Conservation (phyloP, 2,113 vertebrate genomes). For the Vulpes ferrilata region DNA sequence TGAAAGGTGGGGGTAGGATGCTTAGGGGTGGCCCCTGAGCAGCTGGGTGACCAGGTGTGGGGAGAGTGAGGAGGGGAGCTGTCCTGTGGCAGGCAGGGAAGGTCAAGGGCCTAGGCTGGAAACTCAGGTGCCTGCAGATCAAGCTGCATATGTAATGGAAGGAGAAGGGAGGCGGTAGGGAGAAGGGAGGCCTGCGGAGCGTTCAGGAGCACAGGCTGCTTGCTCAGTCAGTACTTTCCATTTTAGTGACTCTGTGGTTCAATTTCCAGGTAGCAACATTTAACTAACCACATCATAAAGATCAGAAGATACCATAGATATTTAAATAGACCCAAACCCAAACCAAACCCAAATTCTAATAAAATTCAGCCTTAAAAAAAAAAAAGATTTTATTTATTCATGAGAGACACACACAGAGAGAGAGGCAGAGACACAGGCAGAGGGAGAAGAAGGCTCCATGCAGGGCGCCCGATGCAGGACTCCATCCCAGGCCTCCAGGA, state of each 20-base stretch:
- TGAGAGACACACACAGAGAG: no score
- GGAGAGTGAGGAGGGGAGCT: background rate
- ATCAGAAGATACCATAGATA: background rate
- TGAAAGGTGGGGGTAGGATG: no score
- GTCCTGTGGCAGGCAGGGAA: background rate
- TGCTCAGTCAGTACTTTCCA: background rate
- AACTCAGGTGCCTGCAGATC: background rate
- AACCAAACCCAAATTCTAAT: background rate
- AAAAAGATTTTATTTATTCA: no score
- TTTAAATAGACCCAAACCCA: background rate
- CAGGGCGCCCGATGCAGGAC: no score
- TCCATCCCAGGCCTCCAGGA: no score
- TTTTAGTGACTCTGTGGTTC: background rate
- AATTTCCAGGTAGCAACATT: background rate
- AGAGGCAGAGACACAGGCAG: no score
- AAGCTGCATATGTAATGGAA: background rate
- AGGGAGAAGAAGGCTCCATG: no score
- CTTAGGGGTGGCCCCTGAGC: background rate
- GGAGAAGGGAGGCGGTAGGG: background rate
- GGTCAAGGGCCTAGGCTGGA: background rate
- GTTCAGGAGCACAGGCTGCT: no score
- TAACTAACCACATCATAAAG: slow-evolving; percentile 9
- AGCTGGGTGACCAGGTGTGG: no score
- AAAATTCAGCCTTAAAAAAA: background rate
- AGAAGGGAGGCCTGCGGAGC: background rate